Percentiles rank a stretch among this genome's conserved stretches.
Evolutionary conservation across 1,140 invertebrate genomes (phyloP).

Genomic region (Caenorhabditis briggsae): DNA sequence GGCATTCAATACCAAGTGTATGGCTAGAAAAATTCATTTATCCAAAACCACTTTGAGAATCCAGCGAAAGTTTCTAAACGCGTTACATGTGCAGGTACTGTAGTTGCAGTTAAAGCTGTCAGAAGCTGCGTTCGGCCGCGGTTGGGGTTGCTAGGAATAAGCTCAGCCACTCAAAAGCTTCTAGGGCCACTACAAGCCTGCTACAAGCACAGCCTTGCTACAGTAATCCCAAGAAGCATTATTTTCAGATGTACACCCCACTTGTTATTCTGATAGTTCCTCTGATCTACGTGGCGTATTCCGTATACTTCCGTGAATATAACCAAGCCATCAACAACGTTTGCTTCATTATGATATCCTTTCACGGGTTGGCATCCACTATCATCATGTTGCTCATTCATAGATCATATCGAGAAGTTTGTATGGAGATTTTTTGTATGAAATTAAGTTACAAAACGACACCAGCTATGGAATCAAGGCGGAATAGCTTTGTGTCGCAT

Average conservation of each 20-base stretch:
- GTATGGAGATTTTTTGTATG: neutral
- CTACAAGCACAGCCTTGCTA: too few relatives aligned
- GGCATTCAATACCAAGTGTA: neutral
- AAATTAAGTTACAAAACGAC: neutral
- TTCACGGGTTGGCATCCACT: slow-evolving; percentile 12
- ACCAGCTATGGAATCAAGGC: neutral
- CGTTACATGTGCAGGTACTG: neutral
- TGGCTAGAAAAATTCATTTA: neutral
- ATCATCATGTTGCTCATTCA: slow-evolving; percentile 20
- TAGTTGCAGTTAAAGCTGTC: too few relatives aligned
- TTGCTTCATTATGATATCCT: slow-evolving; percentile 9
- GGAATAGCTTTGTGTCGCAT: neutral
- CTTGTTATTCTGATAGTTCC: neutral
- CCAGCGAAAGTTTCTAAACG: neutral
- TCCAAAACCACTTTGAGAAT: slow-evolving; percentile 1
- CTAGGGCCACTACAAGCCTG: too few relatives aligned
- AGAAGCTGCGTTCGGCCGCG: too few relatives aligned
- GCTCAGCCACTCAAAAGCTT: too few relatives aligned
- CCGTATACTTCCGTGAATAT: neutral
- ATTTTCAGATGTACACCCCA: slow-evolving; percentile 17
- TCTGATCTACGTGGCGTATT: neutral
- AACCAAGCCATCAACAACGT: slow-evolving; percentile 13
- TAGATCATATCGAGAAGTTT: slow-evolving; percentile 10
- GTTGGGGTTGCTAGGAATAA: too few relatives aligned
- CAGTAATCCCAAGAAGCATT: too few relatives aligned